A percentile compares a stretch with the other conserved stretches of the same genome.
phyloP scores from a whole-genome alignment of 2,888 invertebrate genomes.

The Chymomyza caudatula region DNA sequence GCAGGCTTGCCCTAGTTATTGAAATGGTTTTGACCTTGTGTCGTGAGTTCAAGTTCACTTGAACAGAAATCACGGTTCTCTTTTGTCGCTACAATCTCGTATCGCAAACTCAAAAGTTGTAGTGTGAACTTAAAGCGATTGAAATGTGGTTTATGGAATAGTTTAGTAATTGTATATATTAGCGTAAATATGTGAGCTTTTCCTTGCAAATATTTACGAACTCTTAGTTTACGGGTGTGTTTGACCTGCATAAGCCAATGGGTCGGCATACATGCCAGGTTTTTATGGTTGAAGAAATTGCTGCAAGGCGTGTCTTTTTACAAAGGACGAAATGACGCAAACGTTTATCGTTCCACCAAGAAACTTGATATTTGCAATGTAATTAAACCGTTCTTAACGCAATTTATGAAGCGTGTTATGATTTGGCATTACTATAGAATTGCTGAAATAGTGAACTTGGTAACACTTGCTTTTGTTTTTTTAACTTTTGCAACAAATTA shows the following conservation, averaged over 20 bases:
- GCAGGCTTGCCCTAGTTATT: constrained; percentile 18
- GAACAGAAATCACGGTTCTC: not conserved
- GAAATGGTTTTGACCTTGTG: constrained; percentile 56
- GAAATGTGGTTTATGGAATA: not conserved
- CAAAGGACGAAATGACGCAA: not conserved
- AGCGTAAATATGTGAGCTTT: not conserved
- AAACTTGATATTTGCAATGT: not conserved
- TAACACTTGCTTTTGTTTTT: no score
- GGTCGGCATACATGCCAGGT: not conserved
- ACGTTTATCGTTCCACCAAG: not conserved
- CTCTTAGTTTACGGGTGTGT: not conserved
- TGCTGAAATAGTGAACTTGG: no score
- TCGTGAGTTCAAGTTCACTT: constrained; percentile 45
- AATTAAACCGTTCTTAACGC: not conserved
- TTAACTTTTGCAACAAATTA: no score
- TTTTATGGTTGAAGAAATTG: not conserved
- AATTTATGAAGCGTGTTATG: not conserved
- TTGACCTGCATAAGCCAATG: not conserved
- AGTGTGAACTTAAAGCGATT: no score
- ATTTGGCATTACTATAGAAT: not conserved
- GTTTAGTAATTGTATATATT: not conserved
- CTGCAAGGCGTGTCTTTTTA: not conserved
- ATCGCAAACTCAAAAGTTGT: not conserved
- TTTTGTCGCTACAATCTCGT: not conserved
- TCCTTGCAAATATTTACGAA: not conserved